A percentile compares a stretch with the other conserved stretches of the same genome.
Conservation (phyloP, 2,113 vertebrate genomes). For the Lepus timidus region DNA sequence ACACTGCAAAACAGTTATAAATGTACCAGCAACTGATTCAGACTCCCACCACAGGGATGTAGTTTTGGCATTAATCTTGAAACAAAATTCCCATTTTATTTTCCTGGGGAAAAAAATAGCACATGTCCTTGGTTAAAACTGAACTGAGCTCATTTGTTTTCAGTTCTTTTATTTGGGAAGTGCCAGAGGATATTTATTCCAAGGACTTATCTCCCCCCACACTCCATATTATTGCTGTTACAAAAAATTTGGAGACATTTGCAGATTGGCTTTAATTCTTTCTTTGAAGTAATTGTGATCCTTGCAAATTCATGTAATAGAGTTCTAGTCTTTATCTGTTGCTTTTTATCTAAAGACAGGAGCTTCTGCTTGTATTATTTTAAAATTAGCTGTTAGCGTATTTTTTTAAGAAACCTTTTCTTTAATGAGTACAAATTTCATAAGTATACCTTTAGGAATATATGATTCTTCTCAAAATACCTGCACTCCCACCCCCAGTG, state of each 20-base stretch:
- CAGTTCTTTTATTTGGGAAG: not conserved
- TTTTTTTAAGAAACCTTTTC: not conserved
- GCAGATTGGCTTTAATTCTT: not conserved
- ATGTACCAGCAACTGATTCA: not conserved
- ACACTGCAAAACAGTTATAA: not conserved
- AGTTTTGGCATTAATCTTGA: not conserved
- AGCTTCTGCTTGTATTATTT: not conserved
- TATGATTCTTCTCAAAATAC: too few species aligned
- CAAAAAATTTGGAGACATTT: not conserved
- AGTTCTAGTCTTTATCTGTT: not conserved
- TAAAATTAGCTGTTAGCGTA: not conserved
- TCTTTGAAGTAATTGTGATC: conserved; percentile 15
- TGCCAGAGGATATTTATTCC: not conserved
- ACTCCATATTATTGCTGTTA: not conserved
- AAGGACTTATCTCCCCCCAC: not conserved
- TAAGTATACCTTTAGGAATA: too few species aligned
- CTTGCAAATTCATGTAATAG: not conserved
- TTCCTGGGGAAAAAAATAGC: not conserved
- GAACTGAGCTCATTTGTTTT: not conserved
- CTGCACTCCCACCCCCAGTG: not conserved
- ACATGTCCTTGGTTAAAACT: not conserved
- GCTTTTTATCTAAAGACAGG: not conserved
- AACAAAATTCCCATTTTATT: not conserved
- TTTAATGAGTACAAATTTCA: too few species aligned
- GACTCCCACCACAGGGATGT: not conserved